These are phyloP conservation scores for Apotomis turbidana DNA, from an alignment of 2,888 invertebrate genomes.

Conservation along the genomic window DNA sequence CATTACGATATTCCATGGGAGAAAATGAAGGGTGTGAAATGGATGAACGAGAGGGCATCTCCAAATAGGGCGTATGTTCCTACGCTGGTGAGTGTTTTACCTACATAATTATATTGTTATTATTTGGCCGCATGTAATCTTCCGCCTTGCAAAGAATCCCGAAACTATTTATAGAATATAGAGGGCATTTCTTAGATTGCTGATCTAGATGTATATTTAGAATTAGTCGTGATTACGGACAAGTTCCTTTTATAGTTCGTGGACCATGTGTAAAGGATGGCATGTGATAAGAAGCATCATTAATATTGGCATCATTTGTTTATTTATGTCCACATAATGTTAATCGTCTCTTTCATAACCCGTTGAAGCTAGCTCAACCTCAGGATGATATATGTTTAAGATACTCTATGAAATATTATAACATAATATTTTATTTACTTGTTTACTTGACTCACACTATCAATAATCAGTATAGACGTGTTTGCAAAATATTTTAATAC, in stretches of 20 bases:
- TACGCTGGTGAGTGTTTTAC: slow-evolving; percentile 82
- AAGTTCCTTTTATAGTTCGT: slow-evolving; percentile 13
- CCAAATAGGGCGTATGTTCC: slow-evolving; percentile 93
- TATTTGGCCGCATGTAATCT: slow-evolving; percentile 28
- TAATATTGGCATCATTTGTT: slow-evolving; percentile 2
- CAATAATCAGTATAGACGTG: no score
- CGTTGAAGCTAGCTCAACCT: no score
- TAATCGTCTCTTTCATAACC: neutral
- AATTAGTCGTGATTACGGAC: slow-evolving; percentile 14
- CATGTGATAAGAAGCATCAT: slow-evolving; percentile 30
- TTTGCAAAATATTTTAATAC: no score
- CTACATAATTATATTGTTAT: slow-evolving; percentile 24
- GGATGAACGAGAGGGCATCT: slow-evolving; percentile 91
- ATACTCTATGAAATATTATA: no score
- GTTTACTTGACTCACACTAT: no score
- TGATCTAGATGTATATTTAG: slow-evolving; percentile 25
- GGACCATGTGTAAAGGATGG: slow-evolving; percentile 20
- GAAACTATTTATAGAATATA: slow-evolving; percentile 33
- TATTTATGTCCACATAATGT: neutral
- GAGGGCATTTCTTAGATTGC: slow-evolving; percentile 22
- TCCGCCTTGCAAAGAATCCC: slow-evolving; percentile 32
- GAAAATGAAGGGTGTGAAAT: slow-evolving; percentile 83
- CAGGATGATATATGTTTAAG: no score
- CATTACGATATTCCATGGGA: slow-evolving; percentile 77
- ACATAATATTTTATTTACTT: no score